Evolutionary conservation across 1,140 invertebrate genomes (phyloP).

Genomic region (Copidosoma floridanum): DNA sequence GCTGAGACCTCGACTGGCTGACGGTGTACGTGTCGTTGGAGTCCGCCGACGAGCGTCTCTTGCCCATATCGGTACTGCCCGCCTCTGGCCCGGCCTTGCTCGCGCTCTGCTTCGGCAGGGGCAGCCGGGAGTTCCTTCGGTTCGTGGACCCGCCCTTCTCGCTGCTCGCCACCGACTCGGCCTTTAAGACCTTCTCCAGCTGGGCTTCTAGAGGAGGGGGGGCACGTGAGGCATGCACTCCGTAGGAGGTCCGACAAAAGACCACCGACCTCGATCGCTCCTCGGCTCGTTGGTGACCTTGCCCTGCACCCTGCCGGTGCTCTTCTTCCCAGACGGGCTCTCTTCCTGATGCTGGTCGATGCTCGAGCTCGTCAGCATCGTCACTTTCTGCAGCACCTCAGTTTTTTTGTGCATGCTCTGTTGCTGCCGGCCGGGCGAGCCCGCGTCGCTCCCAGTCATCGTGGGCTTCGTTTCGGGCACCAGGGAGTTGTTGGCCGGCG

Average conservation of each 20-base stretch:
- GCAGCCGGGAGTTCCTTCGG: neutral
- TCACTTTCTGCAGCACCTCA: conserved; percentile 5
- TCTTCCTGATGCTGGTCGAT: neutral
- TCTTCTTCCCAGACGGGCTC: too few relatives aligned
- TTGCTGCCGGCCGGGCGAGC: neutral
- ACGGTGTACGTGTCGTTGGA: neutral
- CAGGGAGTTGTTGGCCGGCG: too few relatives aligned
- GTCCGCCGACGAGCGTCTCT: neutral
- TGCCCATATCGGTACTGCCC: neutral
- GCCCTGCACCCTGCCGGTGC: neutral
- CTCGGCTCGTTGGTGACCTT: neutral
- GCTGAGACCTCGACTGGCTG: too few relatives aligned
- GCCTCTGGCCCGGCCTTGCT: neutral
- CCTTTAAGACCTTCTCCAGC: too few relatives aligned
- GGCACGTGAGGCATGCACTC: too few relatives aligned
- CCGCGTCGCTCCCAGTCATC: neutral
- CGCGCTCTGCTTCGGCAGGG: neutral
- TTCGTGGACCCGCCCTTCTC: neutral
- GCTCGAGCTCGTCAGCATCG: neutral
- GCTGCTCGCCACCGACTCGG: neutral
- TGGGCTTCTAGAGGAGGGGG: too few relatives aligned
- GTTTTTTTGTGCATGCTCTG: neutral
- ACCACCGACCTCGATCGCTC: too few relatives aligned
- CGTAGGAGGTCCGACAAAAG: too few relatives aligned
- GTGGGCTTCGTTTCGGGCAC: too few relatives aligned